Percentiles rank a stretch among this genome's conserved stretches.
phyloP scores from a whole-genome alignment of 1,140 invertebrate species.

The Theocolax elegans region DNA sequence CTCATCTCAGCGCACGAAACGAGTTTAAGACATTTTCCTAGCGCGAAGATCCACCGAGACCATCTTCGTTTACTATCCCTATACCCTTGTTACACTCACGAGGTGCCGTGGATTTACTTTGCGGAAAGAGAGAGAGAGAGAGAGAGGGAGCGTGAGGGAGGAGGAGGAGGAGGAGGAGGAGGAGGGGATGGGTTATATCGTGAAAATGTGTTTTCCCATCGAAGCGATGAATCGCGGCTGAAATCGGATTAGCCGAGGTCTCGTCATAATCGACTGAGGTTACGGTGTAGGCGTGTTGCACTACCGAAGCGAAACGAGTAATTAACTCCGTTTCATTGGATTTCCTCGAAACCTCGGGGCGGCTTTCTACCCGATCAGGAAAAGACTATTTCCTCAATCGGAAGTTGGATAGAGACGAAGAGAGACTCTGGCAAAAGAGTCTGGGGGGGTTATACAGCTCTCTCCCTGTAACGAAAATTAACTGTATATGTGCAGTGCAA shows the following conservation, averaged over 20 bases:
- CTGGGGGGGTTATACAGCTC: no score
- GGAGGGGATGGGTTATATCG: no score
- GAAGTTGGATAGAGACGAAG: not conserved
- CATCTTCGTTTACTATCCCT: slow-evolving; percentile 11
- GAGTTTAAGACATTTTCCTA: slow-evolving; percentile 13
- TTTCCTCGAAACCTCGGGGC: slow-evolving; percentile 45
- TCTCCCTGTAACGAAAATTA: no score
- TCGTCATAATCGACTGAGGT: slow-evolving; percentile 36
- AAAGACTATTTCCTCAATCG: slow-evolving; percentile 33
- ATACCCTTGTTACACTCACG: no score
- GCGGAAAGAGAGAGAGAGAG: no score
- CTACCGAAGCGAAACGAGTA: slow-evolving; percentile 43
- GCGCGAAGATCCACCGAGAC: not conserved
- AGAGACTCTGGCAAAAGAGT: not conserved
- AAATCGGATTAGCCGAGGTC: slow-evolving; percentile 35
- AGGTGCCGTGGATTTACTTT: not conserved
- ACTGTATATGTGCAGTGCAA: not conserved
- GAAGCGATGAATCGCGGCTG: slow-evolving; percentile 34
- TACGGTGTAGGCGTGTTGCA: not conserved
- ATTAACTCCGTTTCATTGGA: slow-evolving; percentile 57
- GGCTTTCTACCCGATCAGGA: slow-evolving; percentile 12
- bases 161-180: no score
- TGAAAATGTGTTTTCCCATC: slow-evolving; percentile 31
- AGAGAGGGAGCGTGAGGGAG: no score
- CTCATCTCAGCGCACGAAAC: not conserved